Base-by-base conservation (phyloP, 2,888 invertebrate genomes). In the Hypselothyrea guttata region DNA sequence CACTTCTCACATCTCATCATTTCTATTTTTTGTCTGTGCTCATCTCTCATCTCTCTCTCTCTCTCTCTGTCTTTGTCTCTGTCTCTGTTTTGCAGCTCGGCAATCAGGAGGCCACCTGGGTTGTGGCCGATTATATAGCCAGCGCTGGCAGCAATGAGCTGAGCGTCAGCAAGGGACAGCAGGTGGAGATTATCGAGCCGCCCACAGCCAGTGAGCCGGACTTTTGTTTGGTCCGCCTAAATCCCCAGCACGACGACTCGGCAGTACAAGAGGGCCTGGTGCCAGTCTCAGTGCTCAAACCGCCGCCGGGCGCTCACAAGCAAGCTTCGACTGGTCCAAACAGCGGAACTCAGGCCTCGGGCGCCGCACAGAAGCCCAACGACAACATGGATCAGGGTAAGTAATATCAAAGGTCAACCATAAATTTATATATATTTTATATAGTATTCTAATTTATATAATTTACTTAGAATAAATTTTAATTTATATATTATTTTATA, bases 71-170 rank as follows among this genome's bases (percentile, higher is more conserved):
- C n/a, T n/a, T n/a, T n/a, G n/a, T n/a, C n/a, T n/a, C n/a, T n/a
- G n/a, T 30, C 5, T 48, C 9, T 22, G 9, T 18, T 71, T 91
- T 90, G 27, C 91, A 95, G 95, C 91, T 93, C 55, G 94, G 95
- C 81, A 95, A 94, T 55, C 93, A 94, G 67, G 97, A 97, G 90
- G 95, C 96, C 93, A 96, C 96, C 60, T 96, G 96, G 96, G 96
- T 97, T 81, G 93, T 97, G 54, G 95, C 95, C 69, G 97, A 98
- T 89, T 96, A 95, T 89, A 91, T 91, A 18, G 94, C 95, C n/a
- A 92, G 94, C 12, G 91, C 93, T 8, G 94, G 94, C 71, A 91
- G 94, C 41, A 94, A 94, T 53, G 97, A 98, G 90, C 90, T 98
- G 79, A 94, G 94, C 49, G 97, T 98, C 38, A 92, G 92, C 67